Evolutionary conservation across 2,797 vertebrate genomes (phyloP).

Genomic region (Pitangus sulphuratus): DNA sequence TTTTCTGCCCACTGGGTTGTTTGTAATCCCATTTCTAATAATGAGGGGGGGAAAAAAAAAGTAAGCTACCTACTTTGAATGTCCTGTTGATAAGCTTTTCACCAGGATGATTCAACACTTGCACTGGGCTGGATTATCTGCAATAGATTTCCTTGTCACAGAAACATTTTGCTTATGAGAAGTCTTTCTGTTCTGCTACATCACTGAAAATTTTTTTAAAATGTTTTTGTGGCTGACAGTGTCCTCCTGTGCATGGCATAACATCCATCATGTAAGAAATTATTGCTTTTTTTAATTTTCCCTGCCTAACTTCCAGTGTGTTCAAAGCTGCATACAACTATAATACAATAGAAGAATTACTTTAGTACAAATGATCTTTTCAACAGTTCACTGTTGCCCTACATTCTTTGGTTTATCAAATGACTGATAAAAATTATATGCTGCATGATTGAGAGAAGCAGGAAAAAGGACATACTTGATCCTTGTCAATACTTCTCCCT

Average conservation of each 20-base stretch:
- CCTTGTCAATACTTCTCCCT: not conserved
- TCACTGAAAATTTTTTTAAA: not conserved
- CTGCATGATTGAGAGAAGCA: not conserved
- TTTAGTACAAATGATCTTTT: not conserved
- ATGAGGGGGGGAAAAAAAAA: not conserved
- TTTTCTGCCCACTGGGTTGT: not conserved
- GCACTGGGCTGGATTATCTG: not conserved
- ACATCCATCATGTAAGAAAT: not conserved
- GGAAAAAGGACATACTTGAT: not conserved
- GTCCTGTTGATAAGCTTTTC: not conserved
- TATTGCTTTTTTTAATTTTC: not conserved
- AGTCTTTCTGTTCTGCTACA: not conserved
- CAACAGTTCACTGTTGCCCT: not conserved
- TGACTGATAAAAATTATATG: not conserved
- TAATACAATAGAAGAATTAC: not conserved
- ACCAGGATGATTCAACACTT: not conserved
- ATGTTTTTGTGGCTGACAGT: not conserved
- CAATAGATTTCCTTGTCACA: not conserved
- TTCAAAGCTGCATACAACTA: not conserved
- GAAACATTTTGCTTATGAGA: not conserved
- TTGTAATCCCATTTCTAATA: conserved; percentile 41
- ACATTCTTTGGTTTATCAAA: not conserved
- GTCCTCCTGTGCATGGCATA: not conserved
- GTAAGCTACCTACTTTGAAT: not conserved
- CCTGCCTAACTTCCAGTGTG: not conserved